phyloP scores from a whole-genome alignment of 1,140 invertebrate genomes.

The Drosophila grimshawi region DNA sequence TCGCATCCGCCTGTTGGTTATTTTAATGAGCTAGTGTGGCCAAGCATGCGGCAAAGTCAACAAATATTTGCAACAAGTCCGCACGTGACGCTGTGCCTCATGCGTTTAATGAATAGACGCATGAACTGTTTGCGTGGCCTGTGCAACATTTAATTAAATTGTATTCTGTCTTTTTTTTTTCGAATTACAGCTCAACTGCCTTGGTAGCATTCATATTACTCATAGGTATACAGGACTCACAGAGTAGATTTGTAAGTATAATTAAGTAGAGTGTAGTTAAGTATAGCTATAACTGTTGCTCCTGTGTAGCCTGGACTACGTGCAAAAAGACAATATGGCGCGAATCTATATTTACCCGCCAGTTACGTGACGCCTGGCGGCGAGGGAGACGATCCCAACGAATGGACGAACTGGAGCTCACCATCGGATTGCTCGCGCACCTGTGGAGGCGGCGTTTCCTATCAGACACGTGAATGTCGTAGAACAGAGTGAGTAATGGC shows the following conservation, averaged over 20 bases:
- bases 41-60: slow-evolving; percentile 67
- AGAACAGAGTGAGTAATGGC: slow-evolving; percentile 86
- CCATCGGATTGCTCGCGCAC: slow-evolving; percentile 92
- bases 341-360: slow-evolving; percentile 88
- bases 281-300: neutral
- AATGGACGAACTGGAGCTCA: slow-evolving; percentile 91
- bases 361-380: slow-evolving; percentile 89
- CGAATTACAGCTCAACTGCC: slow-evolving; percentile 79
- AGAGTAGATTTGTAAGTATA: slow-evolving; percentile 83
- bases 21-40: slow-evolving; percentile 60
- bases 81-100: slow-evolving; percentile 63
- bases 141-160: slow-evolving; percentile 52
- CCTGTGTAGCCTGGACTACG: slow-evolving; percentile 85
- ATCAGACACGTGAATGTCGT: slow-evolving; percentile 89
- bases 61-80: slow-evolving; percentile 79
- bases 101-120: slow-evolving; percentile 56
- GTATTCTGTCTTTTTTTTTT: neutral
- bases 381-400: slow-evolving; percentile 85
- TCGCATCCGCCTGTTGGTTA: slow-evolving; percentile 19
- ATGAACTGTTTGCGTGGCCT: slow-evolving; percentile 11
- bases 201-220: slow-evolving; percentile 81
- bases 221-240: slow-evolving; percentile 63
- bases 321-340: slow-evolving; percentile 90
- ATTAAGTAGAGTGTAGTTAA: neutral
- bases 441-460: slow-evolving; percentile 95